Conservation (phyloP, 1,140 invertebrate genomes). For the Rhagoletis zephyria region DNA sequence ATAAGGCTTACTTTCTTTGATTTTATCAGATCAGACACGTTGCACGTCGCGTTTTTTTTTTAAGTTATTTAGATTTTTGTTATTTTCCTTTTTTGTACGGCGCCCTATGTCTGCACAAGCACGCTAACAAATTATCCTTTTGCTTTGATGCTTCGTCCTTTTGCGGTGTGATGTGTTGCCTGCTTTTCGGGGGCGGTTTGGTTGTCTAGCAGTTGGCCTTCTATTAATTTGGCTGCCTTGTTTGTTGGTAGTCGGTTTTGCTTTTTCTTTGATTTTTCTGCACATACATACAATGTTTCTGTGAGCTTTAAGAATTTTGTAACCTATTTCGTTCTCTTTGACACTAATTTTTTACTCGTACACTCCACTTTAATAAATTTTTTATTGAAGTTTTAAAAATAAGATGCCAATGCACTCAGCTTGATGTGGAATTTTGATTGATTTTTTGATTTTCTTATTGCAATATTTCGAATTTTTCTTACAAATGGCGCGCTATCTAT, state of each 20-base stretch:
- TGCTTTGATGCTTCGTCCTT: conserved; percentile 40
- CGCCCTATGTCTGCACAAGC: not conserved
- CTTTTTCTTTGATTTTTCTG: not conserved
- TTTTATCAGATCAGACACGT: conserved; percentile 32
- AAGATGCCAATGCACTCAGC: not conserved
- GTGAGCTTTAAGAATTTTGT: not conserved
- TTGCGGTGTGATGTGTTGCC: not conserved
- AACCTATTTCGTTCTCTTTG: not conserved
- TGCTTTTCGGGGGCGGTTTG: conserved; percentile 9
- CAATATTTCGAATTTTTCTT: not conserved
- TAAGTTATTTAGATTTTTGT: conserved; percentile 3
- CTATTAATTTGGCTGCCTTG: not conserved
- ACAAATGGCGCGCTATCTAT: not conserved
- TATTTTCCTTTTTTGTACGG: not conserved
- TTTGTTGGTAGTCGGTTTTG: not conserved
- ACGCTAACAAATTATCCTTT: conserved; percentile 41
- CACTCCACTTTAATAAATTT: not conserved
- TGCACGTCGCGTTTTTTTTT: conserved; percentile 13
- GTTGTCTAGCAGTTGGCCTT: not conserved
- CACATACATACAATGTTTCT: too few relatives aligned
- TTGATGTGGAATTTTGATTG: not conserved
- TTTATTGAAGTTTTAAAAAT: not conserved
- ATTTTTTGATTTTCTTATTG: not conserved
- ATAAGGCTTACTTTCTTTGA: not conserved
- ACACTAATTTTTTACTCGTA: not conserved